A percentile compares a stretch with the other conserved stretches of the same genome.
These are phyloP conservation scores for Meloe dianella DNA, from an alignment of 2,888 invertebrate species.

Conservation along the genomic window DNA sequence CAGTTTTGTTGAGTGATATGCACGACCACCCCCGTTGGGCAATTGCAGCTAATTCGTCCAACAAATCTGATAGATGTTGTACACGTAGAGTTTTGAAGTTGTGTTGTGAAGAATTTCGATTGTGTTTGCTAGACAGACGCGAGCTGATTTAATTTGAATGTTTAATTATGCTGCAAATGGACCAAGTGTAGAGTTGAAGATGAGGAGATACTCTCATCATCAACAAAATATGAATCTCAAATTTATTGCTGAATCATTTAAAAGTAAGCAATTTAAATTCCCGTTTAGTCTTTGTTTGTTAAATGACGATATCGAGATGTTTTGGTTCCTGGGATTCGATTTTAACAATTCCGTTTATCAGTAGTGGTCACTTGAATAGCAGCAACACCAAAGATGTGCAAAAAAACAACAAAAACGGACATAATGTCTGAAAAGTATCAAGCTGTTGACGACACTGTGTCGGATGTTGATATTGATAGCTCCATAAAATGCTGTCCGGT, in stretches of 20 bases:
- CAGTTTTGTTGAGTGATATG: not conserved
- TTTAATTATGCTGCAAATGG: constrained; percentile 9
- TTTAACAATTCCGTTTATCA: not conserved
- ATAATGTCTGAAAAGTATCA: constrained; percentile 24
- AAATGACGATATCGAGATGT: not conserved
- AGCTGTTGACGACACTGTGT: constrained; percentile 43
- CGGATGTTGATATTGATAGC: constrained; percentile 59
- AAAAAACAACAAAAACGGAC: not conserved
- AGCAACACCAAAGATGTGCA: too few relatives aligned
- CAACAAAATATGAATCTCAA: constrained; percentile 1
- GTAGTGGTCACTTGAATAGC: not conserved
- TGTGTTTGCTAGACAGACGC: not conserved
- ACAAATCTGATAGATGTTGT: too few relatives aligned
- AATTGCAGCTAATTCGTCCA: too few relatives aligned
- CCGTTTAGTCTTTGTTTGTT: not conserved
- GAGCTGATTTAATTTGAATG: not conserved
- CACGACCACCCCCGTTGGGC: not conserved
- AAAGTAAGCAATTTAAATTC: constrained; percentile 7
- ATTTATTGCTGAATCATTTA: constrained; percentile 7
- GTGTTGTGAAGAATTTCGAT: not conserved
- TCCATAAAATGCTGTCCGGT: constrained; percentile 57
- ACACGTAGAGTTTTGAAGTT: too few relatives aligned
- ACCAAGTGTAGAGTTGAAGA: not conserved
- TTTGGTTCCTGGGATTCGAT: not conserved
- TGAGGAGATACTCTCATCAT: not conserved